Conservation (phyloP, 2,797 vertebrate genomes). For the Pelochelys cantorii region DNA sequence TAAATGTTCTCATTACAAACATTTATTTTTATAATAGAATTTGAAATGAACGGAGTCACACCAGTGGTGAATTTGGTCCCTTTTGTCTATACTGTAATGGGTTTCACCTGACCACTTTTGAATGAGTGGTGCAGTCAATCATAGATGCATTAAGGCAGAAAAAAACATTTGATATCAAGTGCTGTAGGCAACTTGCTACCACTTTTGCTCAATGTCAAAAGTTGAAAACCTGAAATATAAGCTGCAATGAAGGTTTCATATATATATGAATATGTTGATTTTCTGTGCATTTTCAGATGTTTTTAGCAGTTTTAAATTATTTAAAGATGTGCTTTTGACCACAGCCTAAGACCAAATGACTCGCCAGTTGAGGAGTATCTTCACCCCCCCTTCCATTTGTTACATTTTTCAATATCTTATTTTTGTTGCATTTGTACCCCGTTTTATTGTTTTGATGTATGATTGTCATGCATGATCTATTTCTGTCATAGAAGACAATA, state of each 20-base stretch:
- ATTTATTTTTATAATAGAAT: background rate
- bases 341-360: background rate
- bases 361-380: too few species aligned
- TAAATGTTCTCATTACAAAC: background rate
- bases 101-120: background rate
- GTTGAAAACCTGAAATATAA: background rate
- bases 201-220: background rate
- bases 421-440: too few species aligned
- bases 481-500: too few species aligned
- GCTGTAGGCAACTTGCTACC: background rate
- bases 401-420: too few species aligned
- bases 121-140: slow-evolving; percentile 6
- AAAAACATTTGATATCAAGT: slow-evolving; percentile 6
- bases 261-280: background rate
- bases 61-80: background rate
- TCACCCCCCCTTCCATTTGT: too few species aligned
- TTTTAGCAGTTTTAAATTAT: background rate
- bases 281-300: background rate
- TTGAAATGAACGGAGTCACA: background rate
- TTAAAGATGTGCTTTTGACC: background rate
- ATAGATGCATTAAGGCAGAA: background rate
- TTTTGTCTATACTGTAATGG: background rate
- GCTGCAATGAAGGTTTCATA: background rate
- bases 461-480: too few species aligned
- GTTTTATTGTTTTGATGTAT: too few species aligned